These are phyloP conservation scores for Eclectus roratus DNA, from an alignment of 2,113 vertebrate genomes.

Conservation along the genomic window DNA sequence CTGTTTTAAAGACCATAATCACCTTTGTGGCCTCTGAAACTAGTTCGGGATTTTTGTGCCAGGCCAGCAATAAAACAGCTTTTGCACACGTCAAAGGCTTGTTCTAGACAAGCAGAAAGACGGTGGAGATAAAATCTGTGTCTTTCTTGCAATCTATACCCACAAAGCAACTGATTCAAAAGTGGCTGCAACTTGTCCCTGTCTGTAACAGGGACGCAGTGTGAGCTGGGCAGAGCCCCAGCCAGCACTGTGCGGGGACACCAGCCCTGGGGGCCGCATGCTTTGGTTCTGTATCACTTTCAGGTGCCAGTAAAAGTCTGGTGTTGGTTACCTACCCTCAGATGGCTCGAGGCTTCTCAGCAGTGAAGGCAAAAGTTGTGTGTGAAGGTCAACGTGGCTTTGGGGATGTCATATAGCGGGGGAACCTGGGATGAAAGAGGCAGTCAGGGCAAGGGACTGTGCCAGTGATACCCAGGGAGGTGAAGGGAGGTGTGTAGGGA, in stretches of 20 bases:
- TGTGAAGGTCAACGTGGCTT: background rate
- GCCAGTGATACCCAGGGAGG: background rate
- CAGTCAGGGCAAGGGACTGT: background rate
- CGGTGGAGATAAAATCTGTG: background rate
- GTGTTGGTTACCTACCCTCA: background rate
- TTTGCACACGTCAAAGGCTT: background rate
- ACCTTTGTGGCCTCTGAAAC: background rate
- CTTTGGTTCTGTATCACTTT: background rate
- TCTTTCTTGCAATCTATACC: background rate
- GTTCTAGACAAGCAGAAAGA: background rate
- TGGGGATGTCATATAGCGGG: background rate
- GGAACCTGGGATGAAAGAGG: accelerated
- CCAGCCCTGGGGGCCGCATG: background rate
- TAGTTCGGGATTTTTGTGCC: background rate
- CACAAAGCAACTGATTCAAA: background rate
- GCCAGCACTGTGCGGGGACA: accelerated
- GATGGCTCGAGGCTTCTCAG: background rate
- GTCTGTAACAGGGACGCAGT: background rate
- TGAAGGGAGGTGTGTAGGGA: background rate
- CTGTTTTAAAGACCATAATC: slow-evolving; percentile 14
- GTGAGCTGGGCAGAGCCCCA: background rate
- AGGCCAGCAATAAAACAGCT: background rate
- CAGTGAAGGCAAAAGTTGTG: background rate
- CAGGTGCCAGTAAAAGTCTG: background rate
- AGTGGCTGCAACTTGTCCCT: background rate